Percentiles rank a stretch among this genome's conserved stretches.
Conservation (phyloP, 2,888 invertebrate genomes). For the Ferrisia virgata region DNA sequence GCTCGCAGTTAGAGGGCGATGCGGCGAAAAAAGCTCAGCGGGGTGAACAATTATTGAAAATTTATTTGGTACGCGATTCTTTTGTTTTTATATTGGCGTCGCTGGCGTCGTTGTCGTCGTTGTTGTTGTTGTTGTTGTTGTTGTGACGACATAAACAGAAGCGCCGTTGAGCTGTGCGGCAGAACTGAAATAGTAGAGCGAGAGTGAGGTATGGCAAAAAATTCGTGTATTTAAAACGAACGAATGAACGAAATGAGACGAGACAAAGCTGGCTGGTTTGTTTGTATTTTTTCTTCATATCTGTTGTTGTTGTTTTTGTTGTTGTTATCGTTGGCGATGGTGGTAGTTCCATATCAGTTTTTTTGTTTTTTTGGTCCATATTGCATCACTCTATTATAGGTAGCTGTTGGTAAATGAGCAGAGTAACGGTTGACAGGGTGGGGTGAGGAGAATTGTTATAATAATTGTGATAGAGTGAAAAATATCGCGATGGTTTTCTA, state of each 20-base stretch:
- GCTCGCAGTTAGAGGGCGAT: not conserved
- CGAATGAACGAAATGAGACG: no score
- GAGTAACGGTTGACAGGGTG: no score
- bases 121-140: no score
- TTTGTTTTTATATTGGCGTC: not conserved
- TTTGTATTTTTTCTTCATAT: not conserved
- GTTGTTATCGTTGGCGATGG: not conserved
- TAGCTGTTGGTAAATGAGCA: no score
- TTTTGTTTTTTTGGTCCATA: no score
- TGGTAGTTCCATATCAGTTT: not conserved
- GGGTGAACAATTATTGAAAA: not conserved
- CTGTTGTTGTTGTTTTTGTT: no score
- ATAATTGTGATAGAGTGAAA: no score
- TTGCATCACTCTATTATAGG: no score
- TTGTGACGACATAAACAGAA: not conserved
- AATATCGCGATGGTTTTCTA: no score
- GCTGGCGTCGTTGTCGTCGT: no score
- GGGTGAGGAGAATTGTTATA: no score
- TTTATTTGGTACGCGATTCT: not conserved
- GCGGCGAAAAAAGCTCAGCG: not conserved
- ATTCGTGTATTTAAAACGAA: not conserved
- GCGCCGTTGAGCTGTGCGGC: not conserved
- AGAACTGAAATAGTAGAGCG: not conserved
- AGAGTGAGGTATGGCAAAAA: not conserved
- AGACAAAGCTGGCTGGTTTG: conserved; percentile 3